Evolutionary conservation across 1,140 invertebrate genomes (phyloP), one percentile per base, ranked within the genome.

Genomic region (Triops cancriformis): DNA sequence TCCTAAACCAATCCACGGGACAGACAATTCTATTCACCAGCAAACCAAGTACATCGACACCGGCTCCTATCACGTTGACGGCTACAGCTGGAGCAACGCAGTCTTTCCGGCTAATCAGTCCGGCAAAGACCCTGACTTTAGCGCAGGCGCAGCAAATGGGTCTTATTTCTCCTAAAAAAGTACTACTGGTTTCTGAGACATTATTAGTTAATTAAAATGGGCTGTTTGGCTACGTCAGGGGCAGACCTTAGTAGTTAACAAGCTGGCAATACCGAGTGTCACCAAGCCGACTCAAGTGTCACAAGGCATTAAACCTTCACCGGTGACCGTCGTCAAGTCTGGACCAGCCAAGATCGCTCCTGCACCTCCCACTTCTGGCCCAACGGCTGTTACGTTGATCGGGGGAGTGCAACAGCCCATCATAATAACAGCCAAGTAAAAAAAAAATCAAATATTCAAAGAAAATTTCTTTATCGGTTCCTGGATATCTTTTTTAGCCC

Each of bases 301-400:
- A 73, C 45, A 28, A 37, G 27, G 72, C 37, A 42, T 42, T 11
- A 78, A 78, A 74, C 72, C 74, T 23, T 42, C 72, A 64, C 75
- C 79, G 42, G 80, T 83, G 26, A 80, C 80, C 43, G 41, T 80
- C 23, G 80, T 81, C 23, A 85, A 88, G 45, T 89, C 89, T 82
- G 88, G 89, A n/a, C 89, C 89, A 4, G 87, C 90, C 26, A 91
- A 91, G 85, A 89, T 92, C 80, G 85, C 91, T 73, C 90, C 92
- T 64, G 90, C 91, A 37, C 89, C 90, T 10, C 82, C 84, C 75
- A 84, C 76, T 23, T 12, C 72, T 6, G 75, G n/a, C 28, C 11
- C 73, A 41, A 41, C 77, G 18, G 43, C 72, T 9, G 28, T 77
- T 9, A 72, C 76, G 28, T 73, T 41, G 6, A 41, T 26, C 1